Evolutionary conservation across 2,888 invertebrate genomes (phyloP), one percentile per base, ranked within the genome.

Genomic region (Spialia ferax): DNA sequence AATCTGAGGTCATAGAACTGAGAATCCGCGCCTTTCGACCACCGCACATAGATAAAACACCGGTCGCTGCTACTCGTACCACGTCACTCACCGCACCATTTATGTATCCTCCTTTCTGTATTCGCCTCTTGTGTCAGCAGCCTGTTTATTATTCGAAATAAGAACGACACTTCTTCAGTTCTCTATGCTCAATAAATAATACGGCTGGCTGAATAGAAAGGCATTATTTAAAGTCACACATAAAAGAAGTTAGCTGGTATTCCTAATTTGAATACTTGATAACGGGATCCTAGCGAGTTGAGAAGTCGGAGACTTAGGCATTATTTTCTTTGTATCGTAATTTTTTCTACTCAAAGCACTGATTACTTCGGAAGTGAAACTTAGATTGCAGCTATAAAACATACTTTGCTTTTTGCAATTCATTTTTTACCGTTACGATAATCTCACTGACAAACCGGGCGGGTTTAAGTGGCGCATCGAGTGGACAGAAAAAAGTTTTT

Each of bases 261-360:
- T 60, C 64, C 35, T 64, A 57, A 64, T 64, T 57, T 64, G 57
- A 64, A 64, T 64, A 63, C 38, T 48, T 48, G 57, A 50, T 64
- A 64, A 64, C 57, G 64, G 64, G 22, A 64, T 23, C 13, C 23
- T 4, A 50, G 50, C 50, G 23, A 52, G 23, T 18, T 13, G 23
- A 23, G 50, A 22, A 3, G 13, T 0, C 42, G 15, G 42, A 42
- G 42, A 42, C 42, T n/a, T n/a, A n/a, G n/a, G 15, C 7, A 15
- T 13, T 11, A n/a, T 23, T 23, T 22, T 22, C 50, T 50, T 23
- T 1, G 22, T 42, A 23, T 23, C n/a, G 52, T 54, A 54, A 54
- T 54, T 54, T 54, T 15, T 20, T 22, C 0, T 20, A 32, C 32
- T 1, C 11, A 15, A 8, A 45, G 45, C 45, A 23, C 13, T 13